These are phyloP conservation scores for Amorpha juglandis DNA, from an alignment of 2,888 invertebrate species.

Conservation along the genomic window DNA sequence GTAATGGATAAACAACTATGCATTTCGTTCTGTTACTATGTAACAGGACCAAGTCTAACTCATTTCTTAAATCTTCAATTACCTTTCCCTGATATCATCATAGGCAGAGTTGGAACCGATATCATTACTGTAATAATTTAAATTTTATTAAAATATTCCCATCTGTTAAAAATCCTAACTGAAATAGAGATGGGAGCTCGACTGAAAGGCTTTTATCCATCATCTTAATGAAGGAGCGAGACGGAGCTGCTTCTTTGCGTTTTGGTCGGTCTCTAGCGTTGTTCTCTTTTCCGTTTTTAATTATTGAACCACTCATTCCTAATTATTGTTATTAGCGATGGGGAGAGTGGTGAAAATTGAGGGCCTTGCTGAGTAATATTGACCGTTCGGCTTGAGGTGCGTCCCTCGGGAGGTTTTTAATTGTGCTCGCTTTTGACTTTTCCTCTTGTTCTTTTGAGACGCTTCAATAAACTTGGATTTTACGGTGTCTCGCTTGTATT, in stretches of 20 bases:
- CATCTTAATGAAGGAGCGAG: conserved; percentile 52
- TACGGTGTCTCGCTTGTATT: conserved; percentile 71
- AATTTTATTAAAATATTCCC: conserved; percentile 52
- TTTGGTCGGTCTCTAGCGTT: conserved; percentile 68
- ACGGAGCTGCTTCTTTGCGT: conserved; percentile 57
- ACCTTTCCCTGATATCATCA: neutral
- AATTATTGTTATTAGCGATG: conserved; percentile 85
- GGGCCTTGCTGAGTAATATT: conserved; percentile 79
- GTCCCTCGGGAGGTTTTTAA: conserved; percentile 78
- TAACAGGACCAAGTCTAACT: too few species aligned
- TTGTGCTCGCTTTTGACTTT: conserved; percentile 80
- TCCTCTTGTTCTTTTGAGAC: conserved; percentile 78
- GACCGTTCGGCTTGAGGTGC: conserved; percentile 77
- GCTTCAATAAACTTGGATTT: conserved; percentile 80
- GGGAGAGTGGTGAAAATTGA: conserved; percentile 84
- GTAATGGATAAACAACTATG: too few species aligned
- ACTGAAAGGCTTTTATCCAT: conserved; percentile 42
- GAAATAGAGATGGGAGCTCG: conserved; percentile 64
- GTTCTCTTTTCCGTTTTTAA: conserved; percentile 85
- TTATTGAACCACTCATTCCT: conserved; percentile 86
- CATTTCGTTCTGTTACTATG: too few species aligned
- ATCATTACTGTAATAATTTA: neutral
- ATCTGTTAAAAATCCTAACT: conserved; percentile 63
- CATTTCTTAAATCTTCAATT: too few species aligned
- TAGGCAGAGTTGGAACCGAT: neutral